Conservation (phyloP, 2,888 invertebrate genomes). For the Monopis laevigella region DNA sequence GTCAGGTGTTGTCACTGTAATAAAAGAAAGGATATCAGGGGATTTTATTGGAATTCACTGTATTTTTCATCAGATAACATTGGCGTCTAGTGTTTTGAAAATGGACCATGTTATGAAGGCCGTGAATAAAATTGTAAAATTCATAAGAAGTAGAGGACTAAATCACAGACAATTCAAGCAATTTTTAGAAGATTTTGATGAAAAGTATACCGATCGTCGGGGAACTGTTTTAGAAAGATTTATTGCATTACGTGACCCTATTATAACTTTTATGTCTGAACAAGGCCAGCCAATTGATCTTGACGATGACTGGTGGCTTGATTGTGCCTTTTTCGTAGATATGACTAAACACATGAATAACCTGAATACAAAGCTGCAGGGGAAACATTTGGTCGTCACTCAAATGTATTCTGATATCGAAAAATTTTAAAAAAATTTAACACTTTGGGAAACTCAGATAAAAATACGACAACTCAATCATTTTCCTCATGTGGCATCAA, state of each 20-base stretch:
- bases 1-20: constrained; percentile 13
- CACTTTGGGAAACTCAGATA: constrained; percentile 3
- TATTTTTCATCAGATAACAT: constrained; percentile 14
- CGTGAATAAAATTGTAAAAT: constrained; percentile 14
- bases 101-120: constrained; percentile 12
- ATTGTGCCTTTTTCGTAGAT: constrained; percentile 12
- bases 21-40: constrained; percentile 12
- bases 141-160: constrained; percentile 15
- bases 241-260: constrained; percentile 15
- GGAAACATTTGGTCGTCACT: constrained; percentile 14
- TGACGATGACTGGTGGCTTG: constrained; percentile 13
- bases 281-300: constrained; percentile 10
- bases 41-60: constrained; percentile 14
- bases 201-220: constrained; percentile 9
- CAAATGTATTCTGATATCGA: constrained; percentile 15
- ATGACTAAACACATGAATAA: neutral
- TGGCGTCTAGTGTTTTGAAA: constrained; percentile 13
- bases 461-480: constrained; percentile 14
- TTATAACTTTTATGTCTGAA: constrained; percentile 12
- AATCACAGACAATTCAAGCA: constrained; percentile 11
- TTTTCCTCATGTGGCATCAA: constrained; percentile 12
- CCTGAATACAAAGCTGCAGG: neutral
- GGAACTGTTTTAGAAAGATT: constrained; percentile 14
- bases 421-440: constrained; percentile 12
- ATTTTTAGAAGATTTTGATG: constrained; percentile 13